A percentile compares a stretch with the other conserved stretches of the same genome.
phyloP scores from a whole-genome alignment of 2,113 vertebrate genomes.

The Apus apus region DNA sequence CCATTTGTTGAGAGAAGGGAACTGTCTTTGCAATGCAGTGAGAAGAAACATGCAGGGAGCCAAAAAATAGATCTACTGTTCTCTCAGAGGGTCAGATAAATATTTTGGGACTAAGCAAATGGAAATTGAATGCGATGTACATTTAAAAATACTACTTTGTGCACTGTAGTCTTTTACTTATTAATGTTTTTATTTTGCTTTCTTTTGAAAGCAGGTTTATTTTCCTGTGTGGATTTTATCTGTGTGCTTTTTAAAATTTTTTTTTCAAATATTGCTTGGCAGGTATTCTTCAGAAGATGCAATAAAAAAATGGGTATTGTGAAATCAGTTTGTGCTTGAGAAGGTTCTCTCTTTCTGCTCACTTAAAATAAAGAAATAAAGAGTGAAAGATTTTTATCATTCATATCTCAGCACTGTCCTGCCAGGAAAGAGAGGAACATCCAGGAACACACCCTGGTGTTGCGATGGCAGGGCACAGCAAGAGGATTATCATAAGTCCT shows the following conservation, averaged over 20 bases:
- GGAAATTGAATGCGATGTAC: not conserved
- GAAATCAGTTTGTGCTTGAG: not conserved
- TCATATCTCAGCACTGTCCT: not conserved
- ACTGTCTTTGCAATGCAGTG: not conserved
- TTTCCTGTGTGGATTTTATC: not conserved
- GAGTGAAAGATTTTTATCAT: not conserved
- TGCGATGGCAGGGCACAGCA: not conserved
- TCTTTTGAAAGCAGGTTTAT: not conserved
- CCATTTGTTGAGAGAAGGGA: not conserved
- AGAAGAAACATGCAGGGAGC: not conserved
- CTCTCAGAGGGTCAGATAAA: not conserved
- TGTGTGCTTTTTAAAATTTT: not conserved
- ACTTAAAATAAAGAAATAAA: not conserved
- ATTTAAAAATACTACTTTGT: not conserved
- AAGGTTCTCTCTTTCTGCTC: not conserved
- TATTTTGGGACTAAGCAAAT: not conserved
- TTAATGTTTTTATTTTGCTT: not conserved
- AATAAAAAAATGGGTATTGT: not conserved
- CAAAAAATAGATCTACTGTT: not conserved
- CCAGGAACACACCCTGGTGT: rapidly evolving
- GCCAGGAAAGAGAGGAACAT: not conserved
- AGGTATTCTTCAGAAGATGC: not conserved
- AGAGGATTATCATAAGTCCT: not conserved
- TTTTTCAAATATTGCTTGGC: not conserved
- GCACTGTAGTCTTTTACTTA: not conserved